phyloP scores from a whole-genome alignment of 2,113 vertebrate genomes.

The Drymodes brunneopygia region DNA sequence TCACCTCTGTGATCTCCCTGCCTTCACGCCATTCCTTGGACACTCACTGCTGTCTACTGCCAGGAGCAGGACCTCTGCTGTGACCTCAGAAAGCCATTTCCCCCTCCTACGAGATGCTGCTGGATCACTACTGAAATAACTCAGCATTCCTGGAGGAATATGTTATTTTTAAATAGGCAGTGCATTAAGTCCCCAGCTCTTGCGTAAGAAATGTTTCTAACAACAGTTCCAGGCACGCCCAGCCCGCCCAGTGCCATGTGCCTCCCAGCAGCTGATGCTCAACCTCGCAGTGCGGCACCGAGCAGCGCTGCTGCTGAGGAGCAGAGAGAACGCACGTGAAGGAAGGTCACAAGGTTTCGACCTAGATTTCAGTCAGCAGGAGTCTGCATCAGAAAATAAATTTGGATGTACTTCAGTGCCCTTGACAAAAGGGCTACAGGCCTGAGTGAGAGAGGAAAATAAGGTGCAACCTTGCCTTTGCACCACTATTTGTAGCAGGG shows the following conservation, averaged over 20 bases:
- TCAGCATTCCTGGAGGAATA: background rate
- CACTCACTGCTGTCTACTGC: background rate
- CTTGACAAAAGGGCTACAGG: constrained; percentile 18
- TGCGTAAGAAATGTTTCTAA: background rate
- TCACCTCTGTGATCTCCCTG: background rate
- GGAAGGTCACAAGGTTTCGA: constrained; percentile 51
- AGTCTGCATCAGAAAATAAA: constrained; percentile 56
- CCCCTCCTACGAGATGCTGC: background rate
- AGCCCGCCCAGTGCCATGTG: background rate
- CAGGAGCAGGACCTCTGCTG: background rate
- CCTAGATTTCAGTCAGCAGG: constrained; percentile 61
- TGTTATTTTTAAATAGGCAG: background rate
- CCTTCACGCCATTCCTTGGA: background rate
- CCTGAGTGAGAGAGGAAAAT: background rate
- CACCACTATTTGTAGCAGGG: background rate
- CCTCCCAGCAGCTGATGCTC: background rate
- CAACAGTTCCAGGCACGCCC: background rate
- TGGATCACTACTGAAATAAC: background rate
- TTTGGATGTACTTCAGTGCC: constrained; percentile 16
- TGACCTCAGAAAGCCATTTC: background rate
- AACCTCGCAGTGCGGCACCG: background rate
- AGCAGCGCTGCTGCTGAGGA: background rate
- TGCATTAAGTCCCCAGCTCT: fast-evolving
- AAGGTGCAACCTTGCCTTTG: background rate
- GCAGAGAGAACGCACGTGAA: background rate